These are phyloP conservation scores for Batillaria attramentaria DNA, from an alignment of 1,140 invertebrate species.

Conservation along the genomic window DNA sequence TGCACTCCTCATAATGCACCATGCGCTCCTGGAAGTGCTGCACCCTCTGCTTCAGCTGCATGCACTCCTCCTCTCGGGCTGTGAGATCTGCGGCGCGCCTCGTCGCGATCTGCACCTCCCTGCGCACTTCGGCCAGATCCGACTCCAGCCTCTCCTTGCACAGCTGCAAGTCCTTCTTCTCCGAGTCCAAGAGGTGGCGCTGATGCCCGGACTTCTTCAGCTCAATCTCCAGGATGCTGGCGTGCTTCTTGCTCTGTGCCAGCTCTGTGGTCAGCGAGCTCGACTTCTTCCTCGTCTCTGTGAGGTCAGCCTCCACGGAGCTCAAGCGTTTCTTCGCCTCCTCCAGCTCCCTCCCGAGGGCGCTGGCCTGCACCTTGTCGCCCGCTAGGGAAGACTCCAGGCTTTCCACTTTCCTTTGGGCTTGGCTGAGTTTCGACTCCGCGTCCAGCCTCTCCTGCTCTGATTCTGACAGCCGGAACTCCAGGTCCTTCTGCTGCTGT, in stretches of 20 bases:
- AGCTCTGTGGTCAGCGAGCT: not conserved
- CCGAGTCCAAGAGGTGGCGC: not conserved
- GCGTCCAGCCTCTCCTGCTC: constrained; percentile 51
- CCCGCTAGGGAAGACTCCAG: no score
- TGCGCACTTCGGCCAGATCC: not conserved
- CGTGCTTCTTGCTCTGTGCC: not conserved
- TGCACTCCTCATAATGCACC: constrained; percentile 21
- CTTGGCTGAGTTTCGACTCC: constrained; percentile 49
- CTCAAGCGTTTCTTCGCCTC: not conserved
- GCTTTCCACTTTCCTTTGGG: constrained; percentile 12
- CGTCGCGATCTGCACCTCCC: not conserved
- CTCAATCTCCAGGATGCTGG: not conserved
- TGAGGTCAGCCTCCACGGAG: constrained; percentile 5
- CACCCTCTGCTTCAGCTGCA: constrained; percentile 10
- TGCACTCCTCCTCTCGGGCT: constrained; percentile 1
- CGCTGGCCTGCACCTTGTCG: no score
- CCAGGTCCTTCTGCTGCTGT: not conserved
- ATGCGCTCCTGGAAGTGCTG: constrained; percentile 25
- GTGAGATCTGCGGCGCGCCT: not conserved
- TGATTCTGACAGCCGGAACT: constrained; percentile 66
- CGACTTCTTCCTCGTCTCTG: not conserved
- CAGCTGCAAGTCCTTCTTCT: not conserved
- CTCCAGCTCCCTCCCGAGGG: not conserved
- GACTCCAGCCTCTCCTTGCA: not conserved
- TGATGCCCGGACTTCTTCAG: not conserved